Conservation (phyloP, 2,113 vertebrate species). For the Taxidea taxus region DNA sequence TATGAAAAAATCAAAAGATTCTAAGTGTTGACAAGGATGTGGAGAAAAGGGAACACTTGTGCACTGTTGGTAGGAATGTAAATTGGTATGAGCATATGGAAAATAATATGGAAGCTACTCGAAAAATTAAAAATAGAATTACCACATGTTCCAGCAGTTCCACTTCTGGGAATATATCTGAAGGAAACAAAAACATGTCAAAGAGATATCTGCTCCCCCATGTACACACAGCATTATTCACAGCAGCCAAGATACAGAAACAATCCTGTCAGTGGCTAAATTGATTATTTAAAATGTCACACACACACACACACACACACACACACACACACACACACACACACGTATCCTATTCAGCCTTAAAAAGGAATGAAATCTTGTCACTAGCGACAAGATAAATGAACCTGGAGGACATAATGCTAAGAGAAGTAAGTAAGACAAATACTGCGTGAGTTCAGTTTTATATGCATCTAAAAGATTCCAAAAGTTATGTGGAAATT, state of each 20-base stretch:
- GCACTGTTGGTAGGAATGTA: background rate
- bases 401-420: background rate
- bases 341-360: background rate
- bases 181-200: background rate
- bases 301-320: background rate
- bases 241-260: background rate
- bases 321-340: background rate
- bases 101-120: background rate
- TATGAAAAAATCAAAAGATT: background rate
- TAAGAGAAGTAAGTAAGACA: background rate
- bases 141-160: background rate
- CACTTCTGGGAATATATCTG: background rate
- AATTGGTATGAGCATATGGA: background rate
- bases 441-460: background rate
- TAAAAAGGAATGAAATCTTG: background rate
- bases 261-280: background rate
- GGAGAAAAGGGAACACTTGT: background rate
- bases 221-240: background rate
- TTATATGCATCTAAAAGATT: background rate
- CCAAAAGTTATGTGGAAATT: background rate
- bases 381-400: background rate
- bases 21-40: background rate
- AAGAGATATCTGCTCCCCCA: background rate
- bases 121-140: background rate
- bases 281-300: background rate